phyloP scores from a whole-genome alignment of 2,888 invertebrate genomes.

The Aspidiotus rigidus region DNA sequence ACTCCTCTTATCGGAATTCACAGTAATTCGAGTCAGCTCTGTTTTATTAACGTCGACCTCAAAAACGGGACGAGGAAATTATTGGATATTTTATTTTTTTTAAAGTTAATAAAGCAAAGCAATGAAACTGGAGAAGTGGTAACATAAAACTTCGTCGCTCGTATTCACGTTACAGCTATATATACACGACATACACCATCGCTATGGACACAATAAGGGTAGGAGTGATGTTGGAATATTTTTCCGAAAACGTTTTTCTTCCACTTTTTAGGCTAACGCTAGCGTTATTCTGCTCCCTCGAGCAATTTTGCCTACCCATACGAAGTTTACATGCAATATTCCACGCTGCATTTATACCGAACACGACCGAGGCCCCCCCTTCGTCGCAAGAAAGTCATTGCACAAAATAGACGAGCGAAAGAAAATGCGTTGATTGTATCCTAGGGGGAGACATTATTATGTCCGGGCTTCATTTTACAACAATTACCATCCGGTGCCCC shows the following conservation, averaged over 20 bases:
- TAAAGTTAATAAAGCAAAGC: constrained; percentile 15
- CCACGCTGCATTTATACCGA: neutral
- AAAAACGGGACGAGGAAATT: constrained; percentile 5
- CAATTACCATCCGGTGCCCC: constrained; percentile 21
- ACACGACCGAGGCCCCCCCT: neutral
- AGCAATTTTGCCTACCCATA: constrained; percentile 19
- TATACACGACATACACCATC: too few species aligned
- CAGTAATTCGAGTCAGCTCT: neutral
- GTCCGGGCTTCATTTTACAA: constrained; percentile 33
- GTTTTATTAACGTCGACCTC: constrained; percentile 4
- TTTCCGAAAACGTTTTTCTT: neutral
- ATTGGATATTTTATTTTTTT: constrained; percentile 14
- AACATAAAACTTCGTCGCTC: constrained; percentile 5
- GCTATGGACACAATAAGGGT: too few species aligned
- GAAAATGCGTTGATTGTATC: constrained; percentile 27
- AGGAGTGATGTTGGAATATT: too few species aligned
- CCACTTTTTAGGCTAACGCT: constrained; percentile 20
- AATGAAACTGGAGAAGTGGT: constrained; percentile 15
- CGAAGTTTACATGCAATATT: neutral
- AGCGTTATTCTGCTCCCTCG: constrained; percentile 29
- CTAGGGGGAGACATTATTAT: constrained; percentile 32
- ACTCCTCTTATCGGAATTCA: constrained; percentile 1
- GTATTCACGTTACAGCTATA: too few species aligned
- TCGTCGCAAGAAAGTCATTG: neutral
- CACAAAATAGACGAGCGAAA: constrained; percentile 12